Evolutionary conservation across 2,797 vertebrate genomes (phyloP).

Genomic region (Knipowitschia caucasica): DNA sequence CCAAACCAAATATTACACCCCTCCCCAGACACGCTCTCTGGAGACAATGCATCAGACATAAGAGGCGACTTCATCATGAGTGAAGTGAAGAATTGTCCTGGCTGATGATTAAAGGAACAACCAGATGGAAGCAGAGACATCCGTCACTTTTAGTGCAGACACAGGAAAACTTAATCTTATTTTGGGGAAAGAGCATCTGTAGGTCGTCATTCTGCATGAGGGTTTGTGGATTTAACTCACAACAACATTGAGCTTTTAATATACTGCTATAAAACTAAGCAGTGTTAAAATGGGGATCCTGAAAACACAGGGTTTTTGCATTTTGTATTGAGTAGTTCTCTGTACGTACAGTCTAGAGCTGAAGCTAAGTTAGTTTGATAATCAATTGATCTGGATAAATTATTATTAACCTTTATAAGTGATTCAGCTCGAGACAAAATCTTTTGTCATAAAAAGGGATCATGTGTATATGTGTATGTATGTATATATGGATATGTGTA

Average conservation of each 20-base stretch:
- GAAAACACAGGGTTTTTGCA: background rate
- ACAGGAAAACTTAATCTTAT: background rate
- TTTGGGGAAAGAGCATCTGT: background rate
- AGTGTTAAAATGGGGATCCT: background rate
- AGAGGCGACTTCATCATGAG: conserved; percentile 1
- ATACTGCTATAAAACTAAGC: background rate
- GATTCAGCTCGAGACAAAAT: too few species aligned
- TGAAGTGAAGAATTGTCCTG: conserved; percentile 1
- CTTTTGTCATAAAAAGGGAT: too few species aligned
- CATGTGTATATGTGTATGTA: too few species aligned
- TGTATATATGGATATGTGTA: too few species aligned
- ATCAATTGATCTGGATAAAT: too few species aligned
- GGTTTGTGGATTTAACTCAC: background rate
- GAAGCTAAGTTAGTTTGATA: too few species aligned
- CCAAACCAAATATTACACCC: conserved; percentile 2
- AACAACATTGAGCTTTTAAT: background rate
- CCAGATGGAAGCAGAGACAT: conserved; percentile 8
- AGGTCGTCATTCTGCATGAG: background rate
- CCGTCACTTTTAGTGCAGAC: background rate
- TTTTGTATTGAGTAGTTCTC: background rate
- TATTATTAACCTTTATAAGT: too few species aligned
- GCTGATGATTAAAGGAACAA: conserved; percentile 4
- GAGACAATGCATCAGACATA: background rate
- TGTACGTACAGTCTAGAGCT: too few species aligned
- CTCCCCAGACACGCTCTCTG: background rate